Percentiles rank a stretch among this genome's conserved stretches.
phyloP scores from a whole-genome alignment of 92 coral and sea anemone species.

The Anthopleura xanthogrammica region DNA sequence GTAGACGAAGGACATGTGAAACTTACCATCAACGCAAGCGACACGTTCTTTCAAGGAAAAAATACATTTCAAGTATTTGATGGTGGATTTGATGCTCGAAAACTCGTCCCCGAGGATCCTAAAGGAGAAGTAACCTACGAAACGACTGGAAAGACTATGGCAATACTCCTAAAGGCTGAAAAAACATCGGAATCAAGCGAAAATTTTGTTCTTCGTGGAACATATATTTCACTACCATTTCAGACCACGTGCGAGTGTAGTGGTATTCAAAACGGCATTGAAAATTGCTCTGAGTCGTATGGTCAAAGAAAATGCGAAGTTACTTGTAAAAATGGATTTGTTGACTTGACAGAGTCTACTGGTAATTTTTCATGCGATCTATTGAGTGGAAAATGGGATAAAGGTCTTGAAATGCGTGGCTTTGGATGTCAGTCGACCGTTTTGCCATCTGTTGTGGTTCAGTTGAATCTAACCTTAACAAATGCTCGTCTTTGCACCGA shows the following conservation, averaged over 20 bases:
- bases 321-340: constrained; percentile 37
- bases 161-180: constrained; percentile 29
- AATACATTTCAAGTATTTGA: constrained; percentile 46
- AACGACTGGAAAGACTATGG: constrained; percentile 51
- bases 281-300: constrained; percentile 40
- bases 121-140: constrained; percentile 16
- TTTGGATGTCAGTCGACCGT: constrained; percentile 2
- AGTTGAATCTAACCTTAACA: constrained; percentile 1
- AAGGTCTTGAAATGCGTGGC: constrained; percentile 6
- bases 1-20: constrained; percentile 38
- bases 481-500: neutral
- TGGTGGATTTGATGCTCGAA: constrained; percentile 35
- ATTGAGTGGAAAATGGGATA: constrained; percentile 55
- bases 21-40: constrained; percentile 20
- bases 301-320: constrained; percentile 46
- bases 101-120: constrained; percentile 14
- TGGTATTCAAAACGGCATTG: constrained; percentile 48
- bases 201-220: constrained; percentile 32
- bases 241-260: constrained; percentile 60
- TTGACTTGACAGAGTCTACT: constrained; percentile 31
- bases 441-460: neutral
- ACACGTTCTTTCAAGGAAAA: constrained; percentile 2
- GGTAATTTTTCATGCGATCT: constrained; percentile 45
- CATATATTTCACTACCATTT: constrained; percentile 31
- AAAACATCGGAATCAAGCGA: neutral